Percentiles rank a stretch among this genome's conserved stretches.
Conservation (phyloP, 2,888 invertebrate species). For the Mesochorus sp. region DNA sequence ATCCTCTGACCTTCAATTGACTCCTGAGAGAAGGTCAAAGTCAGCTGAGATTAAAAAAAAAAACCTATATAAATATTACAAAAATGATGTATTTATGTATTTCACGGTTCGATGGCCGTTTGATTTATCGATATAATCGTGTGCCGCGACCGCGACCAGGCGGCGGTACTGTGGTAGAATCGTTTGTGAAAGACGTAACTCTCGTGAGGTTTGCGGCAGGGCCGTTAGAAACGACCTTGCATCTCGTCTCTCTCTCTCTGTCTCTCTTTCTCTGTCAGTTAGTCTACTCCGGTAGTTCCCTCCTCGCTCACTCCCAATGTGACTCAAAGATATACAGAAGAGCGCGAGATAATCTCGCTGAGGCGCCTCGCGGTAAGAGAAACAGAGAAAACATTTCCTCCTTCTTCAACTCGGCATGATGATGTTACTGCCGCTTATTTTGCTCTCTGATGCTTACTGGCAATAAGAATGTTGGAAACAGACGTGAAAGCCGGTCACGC, state of each 20-base stretch:
- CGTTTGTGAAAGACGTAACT: slow-evolving; percentile 58
- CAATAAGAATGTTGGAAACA: slow-evolving; percentile 77
- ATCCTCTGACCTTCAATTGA: neutral
- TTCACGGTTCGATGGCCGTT: slow-evolving; percentile 44
- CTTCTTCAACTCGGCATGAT: slow-evolving; percentile 31
- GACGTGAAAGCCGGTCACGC: slow-evolving; percentile 82
- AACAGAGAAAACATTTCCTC: slow-evolving; percentile 45
- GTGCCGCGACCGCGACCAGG: slow-evolving; percentile 28
- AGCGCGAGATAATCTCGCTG: slow-evolving; percentile 31
- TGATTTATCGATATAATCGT: slow-evolving; percentile 44
- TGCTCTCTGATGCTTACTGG: slow-evolving; percentile 58
- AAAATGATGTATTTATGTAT: slow-evolving; percentile 13
- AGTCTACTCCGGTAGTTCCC: no score
- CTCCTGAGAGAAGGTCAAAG: neutral
- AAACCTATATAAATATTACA: neutral
- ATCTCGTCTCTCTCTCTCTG: slow-evolving; percentile 45
- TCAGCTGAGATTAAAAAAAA: neutral
- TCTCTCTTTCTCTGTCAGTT: no score
- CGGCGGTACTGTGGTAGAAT: slow-evolving; percentile 35
- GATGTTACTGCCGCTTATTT: slow-evolving; percentile 54
- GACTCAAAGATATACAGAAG: slow-evolving; percentile 67
- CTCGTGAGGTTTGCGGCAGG: slow-evolving; percentile 59
- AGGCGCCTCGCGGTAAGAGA: slow-evolving; percentile 20
- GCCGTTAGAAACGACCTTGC: slow-evolving; percentile 78
- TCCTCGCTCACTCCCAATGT: slow-evolving; percentile 54